These are phyloP conservation scores for Eustalomyia histrio DNA, from an alignment of 2,888 invertebrate genomes.

Conservation along the genomic window DNA sequence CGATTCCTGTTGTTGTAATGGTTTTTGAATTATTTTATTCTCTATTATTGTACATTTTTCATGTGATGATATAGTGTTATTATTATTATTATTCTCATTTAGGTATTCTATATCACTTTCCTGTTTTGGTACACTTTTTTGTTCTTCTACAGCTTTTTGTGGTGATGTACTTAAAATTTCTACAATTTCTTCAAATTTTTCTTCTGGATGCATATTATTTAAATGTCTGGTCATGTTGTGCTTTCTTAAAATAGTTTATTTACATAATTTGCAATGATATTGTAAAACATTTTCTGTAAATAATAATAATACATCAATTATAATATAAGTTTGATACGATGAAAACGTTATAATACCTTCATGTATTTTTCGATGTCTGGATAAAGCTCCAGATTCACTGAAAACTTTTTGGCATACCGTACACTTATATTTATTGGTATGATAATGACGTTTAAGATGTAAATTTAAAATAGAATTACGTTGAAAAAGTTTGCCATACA, in stretches of 20 bases:
- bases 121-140: background rate
- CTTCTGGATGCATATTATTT: conserved; percentile 86
- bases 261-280: conserved; percentile 86
- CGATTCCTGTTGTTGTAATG: background rate
- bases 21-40: conserved; percentile 40
- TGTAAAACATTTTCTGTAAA: conserved; percentile 82
- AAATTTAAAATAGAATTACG: conserved; percentile 82
- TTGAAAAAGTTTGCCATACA: conserved; percentile 83
- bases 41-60: conserved; percentile 25
- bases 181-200: conserved; percentile 68
- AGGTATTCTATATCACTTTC: background rate
- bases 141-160: background rate
- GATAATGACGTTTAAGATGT: conserved; percentile 81
- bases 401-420: conserved; percentile 85
- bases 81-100: background rate
- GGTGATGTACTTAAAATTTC: conserved; percentile 58
- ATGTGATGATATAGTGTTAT: background rate
- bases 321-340: too few relatives aligned
- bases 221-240: conserved; percentile 89
- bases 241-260: conserved; percentile 85
- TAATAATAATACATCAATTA: too few relatives aligned
- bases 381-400: conserved; percentile 84
- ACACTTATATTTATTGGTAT: conserved; percentile 82
- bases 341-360: conserved; percentile 80
- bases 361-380: conserved; percentile 85